phyloP scores from a whole-genome alignment of 1,140 invertebrate genomes.

The Drosophila pandora region DNA sequence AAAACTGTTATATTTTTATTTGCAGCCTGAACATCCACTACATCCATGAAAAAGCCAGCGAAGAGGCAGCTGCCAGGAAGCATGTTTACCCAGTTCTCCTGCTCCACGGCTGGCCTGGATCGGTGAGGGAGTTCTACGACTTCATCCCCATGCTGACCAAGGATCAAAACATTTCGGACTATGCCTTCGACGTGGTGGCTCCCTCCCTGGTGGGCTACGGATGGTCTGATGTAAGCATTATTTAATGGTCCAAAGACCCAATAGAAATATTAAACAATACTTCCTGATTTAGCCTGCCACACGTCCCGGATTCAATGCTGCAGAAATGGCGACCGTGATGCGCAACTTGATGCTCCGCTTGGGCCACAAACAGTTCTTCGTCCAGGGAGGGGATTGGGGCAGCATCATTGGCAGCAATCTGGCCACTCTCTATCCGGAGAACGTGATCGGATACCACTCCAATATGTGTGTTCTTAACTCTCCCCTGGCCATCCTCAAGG shows the following conservation, averaged over 20 bases:
- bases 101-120: constrained; percentile 96
- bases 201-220: constrained; percentile 94
- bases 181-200: constrained; percentile 91
- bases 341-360: constrained; percentile 93
- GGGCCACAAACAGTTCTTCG: constrained; percentile 90
- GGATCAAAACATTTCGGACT: constrained; percentile 85
- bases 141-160: constrained; percentile 89
- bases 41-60: constrained; percentile 87
- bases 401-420: constrained; percentile 86
- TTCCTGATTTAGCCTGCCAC: constrained; percentile 84
- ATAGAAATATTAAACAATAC: not conserved
- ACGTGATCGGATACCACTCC: constrained; percentile 86
- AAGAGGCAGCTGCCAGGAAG: constrained; percentile 75
- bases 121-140: constrained; percentile 94
- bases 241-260: not conserved
- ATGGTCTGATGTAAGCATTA: constrained; percentile 88
- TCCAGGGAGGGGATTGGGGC: constrained; percentile 95
- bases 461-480: constrained; percentile 85
- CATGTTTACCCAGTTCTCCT: constrained; percentile 89
- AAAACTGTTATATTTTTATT: not conserved
- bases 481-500: constrained; percentile 61
- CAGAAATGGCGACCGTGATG: constrained; percentile 90
- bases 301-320: constrained; percentile 86
- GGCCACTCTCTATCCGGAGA: constrained; percentile 89
- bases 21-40: constrained; percentile 90